Evolutionary conservation across 2,888 invertebrate species (phyloP).

Genomic region (Lasioglossum malachurum): DNA sequence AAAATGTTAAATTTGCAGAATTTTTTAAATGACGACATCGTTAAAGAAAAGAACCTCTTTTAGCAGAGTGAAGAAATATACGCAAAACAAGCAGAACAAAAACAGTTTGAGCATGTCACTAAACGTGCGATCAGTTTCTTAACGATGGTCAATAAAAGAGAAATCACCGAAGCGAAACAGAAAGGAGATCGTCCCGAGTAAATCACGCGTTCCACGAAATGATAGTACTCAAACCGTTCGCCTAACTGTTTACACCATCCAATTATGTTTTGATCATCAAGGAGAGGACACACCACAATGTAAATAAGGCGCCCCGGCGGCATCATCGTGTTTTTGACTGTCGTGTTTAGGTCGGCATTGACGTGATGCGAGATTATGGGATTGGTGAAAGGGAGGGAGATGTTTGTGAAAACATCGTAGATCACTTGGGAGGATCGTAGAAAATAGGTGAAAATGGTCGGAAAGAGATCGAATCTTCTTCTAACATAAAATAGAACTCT

Average conservation of each 20-base stretch:
- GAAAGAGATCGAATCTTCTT: background rate
- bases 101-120: too few relatives aligned
- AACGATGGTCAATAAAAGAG: background rate
- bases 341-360: constrained; percentile 8
- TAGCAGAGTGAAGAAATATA: background rate
- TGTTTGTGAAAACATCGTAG: constrained; percentile 4
- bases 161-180: background rate
- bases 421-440: background rate
- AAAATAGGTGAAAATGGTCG: background rate
- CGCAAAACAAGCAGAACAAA: too few relatives aligned
- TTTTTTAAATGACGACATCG: background rate
- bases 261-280: constrained; percentile 27
- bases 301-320: constrained; percentile 18
- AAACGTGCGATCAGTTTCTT: too few relatives aligned
- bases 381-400: background rate
- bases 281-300: constrained; percentile 33
- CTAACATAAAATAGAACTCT: background rate
- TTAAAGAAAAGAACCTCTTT: background rate
- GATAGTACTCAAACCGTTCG: constrained; percentile 5
- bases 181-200: constrained; percentile 3
- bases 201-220: constrained; percentile 15
- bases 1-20: background rate
- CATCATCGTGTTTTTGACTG: constrained; percentile 34
- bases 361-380: background rate
- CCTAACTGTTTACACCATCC: constrained; percentile 23